Percentiles rank a stretch among this genome's conserved stretches.
Conservation (phyloP, 2,113 vertebrate genomes). For the Scortum barcoo region DNA sequence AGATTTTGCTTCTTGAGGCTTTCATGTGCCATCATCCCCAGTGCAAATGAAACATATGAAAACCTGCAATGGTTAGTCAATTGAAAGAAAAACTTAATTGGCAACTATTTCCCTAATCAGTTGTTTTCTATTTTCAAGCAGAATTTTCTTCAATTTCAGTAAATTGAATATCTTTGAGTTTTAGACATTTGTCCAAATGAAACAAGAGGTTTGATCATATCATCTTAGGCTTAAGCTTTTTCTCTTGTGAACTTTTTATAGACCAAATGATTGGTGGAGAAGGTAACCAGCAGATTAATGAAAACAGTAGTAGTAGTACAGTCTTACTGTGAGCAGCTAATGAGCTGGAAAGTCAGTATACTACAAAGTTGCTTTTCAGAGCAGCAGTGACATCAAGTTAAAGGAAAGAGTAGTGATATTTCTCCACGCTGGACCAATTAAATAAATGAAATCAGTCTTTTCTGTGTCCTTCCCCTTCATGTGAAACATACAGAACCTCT, state of each 20-base stretch:
- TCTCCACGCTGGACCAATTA: conserved; percentile 32
- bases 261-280: neutral
- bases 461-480: neutral
- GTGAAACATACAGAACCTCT: neutral
- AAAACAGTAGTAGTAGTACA: neutral
- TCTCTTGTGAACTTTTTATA: neutral
- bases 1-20: neutral
- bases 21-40: neutral
- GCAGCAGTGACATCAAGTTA: conserved; percentile 3
- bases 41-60: neutral
- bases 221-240: neutral
- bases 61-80: neutral
- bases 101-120: neutral
- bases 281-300: neutral
- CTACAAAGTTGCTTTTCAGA: neutral
- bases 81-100: neutral
- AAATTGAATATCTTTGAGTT: neutral
- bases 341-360: neutral
- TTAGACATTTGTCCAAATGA: neutral
- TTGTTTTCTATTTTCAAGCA: neutral
- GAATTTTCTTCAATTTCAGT: neutral
- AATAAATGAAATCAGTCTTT: neutral
- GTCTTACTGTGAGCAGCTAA: too few relatives aligned
- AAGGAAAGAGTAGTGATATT: neutral
- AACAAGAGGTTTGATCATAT: neutral